Base-by-base conservation (phyloP, 2,113 vertebrate species). In the Orthochromis indermauri region DNA sequence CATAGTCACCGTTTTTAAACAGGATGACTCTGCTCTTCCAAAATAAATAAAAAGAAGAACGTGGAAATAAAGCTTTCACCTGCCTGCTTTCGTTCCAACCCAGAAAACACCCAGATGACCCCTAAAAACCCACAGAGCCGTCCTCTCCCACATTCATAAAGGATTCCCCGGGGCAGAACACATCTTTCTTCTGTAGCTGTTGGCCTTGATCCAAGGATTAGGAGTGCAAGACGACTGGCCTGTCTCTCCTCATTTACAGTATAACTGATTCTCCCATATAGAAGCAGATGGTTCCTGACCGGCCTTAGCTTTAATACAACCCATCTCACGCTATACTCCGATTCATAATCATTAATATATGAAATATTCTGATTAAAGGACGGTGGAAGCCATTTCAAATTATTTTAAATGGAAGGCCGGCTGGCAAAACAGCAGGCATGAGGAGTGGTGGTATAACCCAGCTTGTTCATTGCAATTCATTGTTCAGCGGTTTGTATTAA, bases 141-240 rank as follows among this genome's bases (percentile, higher is more conserved):
- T 80, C 81, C 28, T 55, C 88, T 89, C 80, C 84, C 86, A 86
- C 59, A 53, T 89, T 81, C 78, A 87, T 86, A 82, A 87, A 76
- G 66, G 86, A 84, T 82, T 84, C 88, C 86, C 90, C 17, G 19
- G 33, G 81, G 84, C 37, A 73, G 83, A 66, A 80, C 88, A 79
- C 6, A 24, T 84, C 81, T 80, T 31, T 63, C 10, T 6, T 6
- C 85, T 90, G 91, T 47, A 88, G 91, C 84, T 89, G 33, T 84
- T 93, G 93, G 91, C 84, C 59, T 61, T 10, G 86, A 85, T 88
- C 90, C 92, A 91, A 42, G 80, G 81, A 87, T 91, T 35, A 87
- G 63, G 21, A 86, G 54, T 9, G 3, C 10, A 71, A 57, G 68
- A 85, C 17, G 28, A 80, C 81, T 2, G 61, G 84, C 55, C 76